These are phyloP conservation scores for Sebastiscus albofasciatus DNA, from an alignment of 2,797 vertebrate genomes.

Conservation along the genomic window DNA sequence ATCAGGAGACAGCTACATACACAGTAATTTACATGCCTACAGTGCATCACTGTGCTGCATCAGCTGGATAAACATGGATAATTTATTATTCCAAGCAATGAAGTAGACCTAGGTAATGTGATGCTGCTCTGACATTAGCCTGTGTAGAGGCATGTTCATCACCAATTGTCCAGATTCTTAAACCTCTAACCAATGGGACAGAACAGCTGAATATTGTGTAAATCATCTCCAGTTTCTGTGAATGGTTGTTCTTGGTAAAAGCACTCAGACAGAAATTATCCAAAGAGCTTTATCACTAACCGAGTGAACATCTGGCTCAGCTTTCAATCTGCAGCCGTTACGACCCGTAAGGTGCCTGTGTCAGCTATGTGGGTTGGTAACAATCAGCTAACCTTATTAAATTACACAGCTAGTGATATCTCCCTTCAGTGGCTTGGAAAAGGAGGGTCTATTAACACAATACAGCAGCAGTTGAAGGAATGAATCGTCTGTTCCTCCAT, in stretches of 20 bases:
- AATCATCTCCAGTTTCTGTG: conserved; percentile 25
- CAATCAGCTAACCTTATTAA: neutral
- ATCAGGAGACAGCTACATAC: neutral
- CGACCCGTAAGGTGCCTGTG: neutral
- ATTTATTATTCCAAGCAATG: neutral
- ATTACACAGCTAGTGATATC: neutral
- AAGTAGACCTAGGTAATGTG: neutral
- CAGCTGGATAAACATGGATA: neutral
- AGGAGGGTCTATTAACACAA: neutral
- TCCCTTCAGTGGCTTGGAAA: conserved; percentile 3
- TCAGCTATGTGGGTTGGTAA: conserved; percentile 8
- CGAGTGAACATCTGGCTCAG: conserved; percentile 26
- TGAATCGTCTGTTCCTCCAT: neutral
- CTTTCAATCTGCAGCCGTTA: conserved; percentile 6
- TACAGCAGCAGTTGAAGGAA: neutral
- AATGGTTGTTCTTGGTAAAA: conserved; percentile 17
- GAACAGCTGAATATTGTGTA: conserved; percentile 9
- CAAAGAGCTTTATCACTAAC: conserved; percentile 15
- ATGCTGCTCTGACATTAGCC: neutral
- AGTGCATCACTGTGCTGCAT: neutral
- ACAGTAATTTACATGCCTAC: neutral
- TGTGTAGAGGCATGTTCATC: neutral
- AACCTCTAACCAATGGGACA: neutral
- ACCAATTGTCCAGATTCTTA: neutral
- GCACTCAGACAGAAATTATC: conserved; percentile 5